Conservation (phyloP, 1,140 invertebrate genomes). For the Rhagoletis pomonella region DNA sequence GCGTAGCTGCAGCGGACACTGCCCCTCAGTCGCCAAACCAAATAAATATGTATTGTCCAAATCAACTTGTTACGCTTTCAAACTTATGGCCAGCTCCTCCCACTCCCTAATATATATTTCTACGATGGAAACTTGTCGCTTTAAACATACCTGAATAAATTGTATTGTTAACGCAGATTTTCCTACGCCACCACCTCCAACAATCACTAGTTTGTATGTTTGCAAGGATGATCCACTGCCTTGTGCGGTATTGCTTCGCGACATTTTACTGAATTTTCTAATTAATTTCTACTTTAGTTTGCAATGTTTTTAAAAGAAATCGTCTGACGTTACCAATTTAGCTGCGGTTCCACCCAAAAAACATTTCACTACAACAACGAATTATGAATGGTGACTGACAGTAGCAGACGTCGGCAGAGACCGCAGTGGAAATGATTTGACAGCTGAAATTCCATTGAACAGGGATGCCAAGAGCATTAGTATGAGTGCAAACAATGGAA, state of each 20-base stretch:
- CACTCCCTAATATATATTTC: neutral
- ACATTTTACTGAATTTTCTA: slow-evolving; percentile 55
- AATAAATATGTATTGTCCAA: neutral
- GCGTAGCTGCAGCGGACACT: neutral
- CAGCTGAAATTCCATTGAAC: too few species aligned
- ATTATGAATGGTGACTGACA: slow-evolving; percentile 2
- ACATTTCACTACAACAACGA: slow-evolving; percentile 26
- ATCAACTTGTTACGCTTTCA: slow-evolving; percentile 45
- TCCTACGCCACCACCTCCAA: slow-evolving; percentile 92
- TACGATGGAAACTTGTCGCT: slow-evolving; percentile 48
- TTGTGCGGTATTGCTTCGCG: slow-evolving; percentile 53
- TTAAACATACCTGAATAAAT: slow-evolving; percentile 85
- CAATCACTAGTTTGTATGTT: slow-evolving; percentile 92
- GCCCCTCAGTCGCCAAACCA: neutral
- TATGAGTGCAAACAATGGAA: too few species aligned
- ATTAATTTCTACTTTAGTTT: slow-evolving; percentile 10
- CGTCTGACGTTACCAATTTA: slow-evolving; percentile 34
- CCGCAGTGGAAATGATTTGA: neutral
- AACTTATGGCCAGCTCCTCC: neutral
- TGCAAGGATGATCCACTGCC: slow-evolving; percentile 73
- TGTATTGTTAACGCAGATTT: slow-evolving; percentile 95
- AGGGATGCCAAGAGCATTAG: too few species aligned
- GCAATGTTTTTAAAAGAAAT: slow-evolving; percentile 28
- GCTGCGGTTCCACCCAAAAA: slow-evolving; percentile 17
- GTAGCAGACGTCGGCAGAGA: neutral